These are phyloP conservation scores for Nibea coibor DNA, from an alignment of 2,113 vertebrate species.

Conservation along the genomic window DNA sequence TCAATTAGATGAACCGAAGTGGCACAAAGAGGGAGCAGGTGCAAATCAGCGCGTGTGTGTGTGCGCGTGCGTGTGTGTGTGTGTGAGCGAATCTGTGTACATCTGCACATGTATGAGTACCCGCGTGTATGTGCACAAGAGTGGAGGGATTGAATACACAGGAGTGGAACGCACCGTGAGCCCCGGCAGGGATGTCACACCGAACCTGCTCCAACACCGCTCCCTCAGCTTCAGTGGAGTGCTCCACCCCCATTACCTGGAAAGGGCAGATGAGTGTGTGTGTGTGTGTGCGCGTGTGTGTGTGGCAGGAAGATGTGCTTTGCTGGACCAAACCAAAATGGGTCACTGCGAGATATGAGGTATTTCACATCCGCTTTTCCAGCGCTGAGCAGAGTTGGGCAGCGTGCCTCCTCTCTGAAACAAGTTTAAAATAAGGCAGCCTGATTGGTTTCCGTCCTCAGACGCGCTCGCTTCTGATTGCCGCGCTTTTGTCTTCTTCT, in stretches of 20 bases:
- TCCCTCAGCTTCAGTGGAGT: conserved; percentile 69
- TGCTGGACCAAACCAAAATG: conserved; percentile 63
- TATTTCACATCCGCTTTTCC: conserved; percentile 39
- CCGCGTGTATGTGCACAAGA: conserved; percentile 59
- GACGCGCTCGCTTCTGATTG: conserved; percentile 26
- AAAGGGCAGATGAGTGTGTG: conserved; percentile 34
- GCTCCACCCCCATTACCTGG: conserved; percentile 67
- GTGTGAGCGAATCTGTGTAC: conserved; percentile 42
- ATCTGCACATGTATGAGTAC: conserved; percentile 42
- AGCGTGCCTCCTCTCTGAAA: conserved; percentile 24
- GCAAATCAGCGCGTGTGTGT: conserved; percentile 64
- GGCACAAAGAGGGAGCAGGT: conserved; percentile 78
- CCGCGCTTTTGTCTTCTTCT: conserved; percentile 54
- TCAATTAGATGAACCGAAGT: conserved; percentile 81
- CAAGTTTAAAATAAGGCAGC: conserved; percentile 12
- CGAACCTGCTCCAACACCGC: conserved; percentile 61
- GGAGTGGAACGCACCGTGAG: conserved; percentile 48
- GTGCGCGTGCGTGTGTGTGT: conserved; percentile 41
- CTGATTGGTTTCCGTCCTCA: neutral
- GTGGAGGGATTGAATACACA: conserved; percentile 53
- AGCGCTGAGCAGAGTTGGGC: neutral
- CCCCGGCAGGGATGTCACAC: conserved; percentile 70
- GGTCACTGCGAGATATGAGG: conserved; percentile 53
- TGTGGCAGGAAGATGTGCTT: conserved; percentile 23
- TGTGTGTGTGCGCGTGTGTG: conserved; percentile 26